Evolutionary conservation across 2,797 vertebrate genomes (phyloP), one percentile per base, ranked within the genome.

Genomic region (Protonibea diacanthus): DNA sequence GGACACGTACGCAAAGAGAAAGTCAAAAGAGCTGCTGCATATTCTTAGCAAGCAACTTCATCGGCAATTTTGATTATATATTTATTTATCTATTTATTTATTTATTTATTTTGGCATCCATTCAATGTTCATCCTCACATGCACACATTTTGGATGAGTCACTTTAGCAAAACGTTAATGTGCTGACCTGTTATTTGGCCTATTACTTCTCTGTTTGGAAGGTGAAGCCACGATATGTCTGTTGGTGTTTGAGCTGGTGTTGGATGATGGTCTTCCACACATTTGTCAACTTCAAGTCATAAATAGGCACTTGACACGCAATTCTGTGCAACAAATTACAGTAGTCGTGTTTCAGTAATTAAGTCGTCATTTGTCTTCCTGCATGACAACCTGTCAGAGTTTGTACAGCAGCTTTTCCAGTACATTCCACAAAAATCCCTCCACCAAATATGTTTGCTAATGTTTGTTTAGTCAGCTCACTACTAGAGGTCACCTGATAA

Each of bases 341-440:
- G 38, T 47, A 13, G 23, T 21, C 38, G 29, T 20, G 29, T 20
- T 63, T 68, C 3, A 61, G 63, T 48, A 58, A 76, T 71, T 52
- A 58, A 62, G 55, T 1, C 14, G 51, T 1, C 27, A 18, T 76
- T 45, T 20, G 51, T 57, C 38, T 57, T 61, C 12, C 17, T 17
- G 18, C 58, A 2, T 52, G 18, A 65, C 53, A 69, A 59, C 3
- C 18, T 59, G 45, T 42, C 18, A 23, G 6, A 25, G 20, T 66
- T 23, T 20, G 20, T 25, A 11, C 47, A 49, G 49, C 27, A 7
- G 51, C 17, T 6, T 52, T 62, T 15, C 10, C 1, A 9, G 11
- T 40, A 2, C 4, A 23, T 53, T 68, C 47, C 20, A 38, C 42
- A 33, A 2, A 48, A n/a, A 27, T 18, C 10, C 14, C 17, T 33